Evolutionary conservation across 2,888 invertebrate species (phyloP).

Genomic region (Hirtodrosophila histrioides): DNA sequence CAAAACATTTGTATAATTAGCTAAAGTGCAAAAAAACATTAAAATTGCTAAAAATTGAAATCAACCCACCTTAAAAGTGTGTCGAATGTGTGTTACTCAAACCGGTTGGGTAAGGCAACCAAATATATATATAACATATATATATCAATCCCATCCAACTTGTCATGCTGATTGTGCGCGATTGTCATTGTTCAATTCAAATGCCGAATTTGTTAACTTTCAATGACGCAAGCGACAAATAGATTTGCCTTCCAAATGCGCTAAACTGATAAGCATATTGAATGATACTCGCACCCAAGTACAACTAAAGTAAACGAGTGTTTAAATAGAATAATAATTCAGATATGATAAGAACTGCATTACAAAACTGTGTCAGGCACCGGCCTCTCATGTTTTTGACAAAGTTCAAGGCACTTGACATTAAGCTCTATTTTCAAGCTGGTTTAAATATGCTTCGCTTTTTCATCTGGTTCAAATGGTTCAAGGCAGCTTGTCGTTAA

Average conservation of each 20-base stretch:
- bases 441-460: no score
- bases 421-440: no score
- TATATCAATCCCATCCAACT: constrained; percentile 2
- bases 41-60: constrained; percentile 13
- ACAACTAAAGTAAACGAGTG: background rate
- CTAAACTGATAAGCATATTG: constrained; percentile 35
- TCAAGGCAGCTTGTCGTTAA: no score
- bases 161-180: constrained; percentile 41
- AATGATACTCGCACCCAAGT: constrained; percentile 1
- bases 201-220: constrained; percentile 19
- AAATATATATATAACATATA: background rate
- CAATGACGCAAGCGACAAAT: constrained; percentile 6
- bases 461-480: no score
- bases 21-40: constrained; percentile 45
- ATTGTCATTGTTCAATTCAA: constrained; percentile 19
- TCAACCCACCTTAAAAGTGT: no score
- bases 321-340: background rate
- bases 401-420: no score
- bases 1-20: constrained; percentile 40
- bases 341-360: constrained; percentile 2
- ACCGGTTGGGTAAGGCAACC: no score
- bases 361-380: no score
- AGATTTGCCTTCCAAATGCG: constrained; percentile 43
- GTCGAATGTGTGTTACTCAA: background rate
- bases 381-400: no score